phyloP scores from a whole-genome alignment of 2,797 vertebrate genomes.

The Enteromius radiatus region DNA sequence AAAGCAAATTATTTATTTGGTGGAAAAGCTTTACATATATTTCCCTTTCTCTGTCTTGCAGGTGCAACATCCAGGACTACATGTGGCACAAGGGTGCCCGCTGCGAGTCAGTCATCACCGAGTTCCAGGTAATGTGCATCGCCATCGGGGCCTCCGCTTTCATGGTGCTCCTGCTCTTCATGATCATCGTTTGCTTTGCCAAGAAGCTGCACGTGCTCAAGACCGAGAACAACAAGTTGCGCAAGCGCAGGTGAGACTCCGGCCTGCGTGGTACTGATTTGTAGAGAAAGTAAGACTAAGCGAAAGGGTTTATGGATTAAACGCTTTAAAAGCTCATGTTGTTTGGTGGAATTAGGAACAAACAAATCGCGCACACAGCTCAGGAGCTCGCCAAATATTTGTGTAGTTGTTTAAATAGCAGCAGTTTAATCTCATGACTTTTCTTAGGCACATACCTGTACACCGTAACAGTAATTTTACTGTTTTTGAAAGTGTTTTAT shows the following conservation, averaged over 20 bases:
- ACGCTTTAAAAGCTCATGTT: constrained; percentile 27
- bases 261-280: not conserved
- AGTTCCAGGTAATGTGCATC: constrained; percentile 98
- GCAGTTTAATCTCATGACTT: not conserved
- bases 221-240: constrained; percentile 94
- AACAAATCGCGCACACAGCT: not conserved
- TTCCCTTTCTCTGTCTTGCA: constrained; percentile 60
- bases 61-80: constrained; percentile 96
- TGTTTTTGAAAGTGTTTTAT: not conserved
- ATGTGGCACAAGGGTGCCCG: constrained; percentile 95
- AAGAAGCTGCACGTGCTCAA: constrained; percentile 97
- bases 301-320: constrained; percentile 1
- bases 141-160: constrained; percentile 89
- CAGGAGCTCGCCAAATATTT: not conserved
- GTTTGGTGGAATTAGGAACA: not conserved
- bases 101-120: constrained; percentile 93
- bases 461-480: not conserved
- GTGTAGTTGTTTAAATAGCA: not conserved
- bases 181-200: constrained; percentile 96
- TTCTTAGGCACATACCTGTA: not conserved
- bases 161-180: constrained; percentile 93
- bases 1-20: not conserved
- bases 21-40: not conserved
- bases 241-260: constrained; percentile 90
- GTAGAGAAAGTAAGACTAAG: not conserved